Base-by-base conservation (phyloP, 2,113 vertebrate species). In the Apaloderma vittatum region DNA sequence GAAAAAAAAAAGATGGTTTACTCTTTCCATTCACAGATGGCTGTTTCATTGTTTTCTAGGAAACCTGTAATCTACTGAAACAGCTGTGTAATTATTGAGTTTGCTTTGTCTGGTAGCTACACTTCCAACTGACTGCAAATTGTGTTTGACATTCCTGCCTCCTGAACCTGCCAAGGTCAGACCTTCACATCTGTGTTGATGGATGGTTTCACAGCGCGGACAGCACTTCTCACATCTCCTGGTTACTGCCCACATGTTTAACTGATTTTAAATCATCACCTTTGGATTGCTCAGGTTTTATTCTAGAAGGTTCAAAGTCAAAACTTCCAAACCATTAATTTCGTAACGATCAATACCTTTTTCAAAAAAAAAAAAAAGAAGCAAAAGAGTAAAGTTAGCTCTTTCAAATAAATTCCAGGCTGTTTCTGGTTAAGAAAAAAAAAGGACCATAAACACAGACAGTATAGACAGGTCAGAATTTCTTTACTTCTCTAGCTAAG, bases 81-180 rank as follows among this genome's bases (percentile, higher is more conserved):
- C 93, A 80, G 78, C 51, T 72, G 83, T 77, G 83, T 11, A 82
- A 84, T 82, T 90, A 83, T 2, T 72, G 81, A 71, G 55, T 68
- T 89, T 74, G 72, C 74, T 94, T 94, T 77, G 66, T 92, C 81
- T 88, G 59, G 65, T 24, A 81, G 86, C 63, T 85, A 70, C 48
- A n/a, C 84, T 86, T 90, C 43, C 78, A 80, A 65, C 5, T 85
- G 88, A 88, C 74, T 66, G 52, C 78, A 89, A 90, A 86, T 72
- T 63, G 61, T 36, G 82, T 95, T 91, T 90, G 70, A 92, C 27
- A 3, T 91, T 45, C 6, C 49, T 75, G 7, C 34, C 86, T 85
- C 68, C 86, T 83, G 84, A 85, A 97, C 65, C 76, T 84, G 86
- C 80, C 80, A 84, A 62, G 73, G 87, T 91, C 78, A 89, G 86